A percentile compares a stretch with the other conserved stretches of the same genome.
phyloP scores from a whole-genome alignment of 2,888 invertebrate species.

The Hemithea aestivaria region DNA sequence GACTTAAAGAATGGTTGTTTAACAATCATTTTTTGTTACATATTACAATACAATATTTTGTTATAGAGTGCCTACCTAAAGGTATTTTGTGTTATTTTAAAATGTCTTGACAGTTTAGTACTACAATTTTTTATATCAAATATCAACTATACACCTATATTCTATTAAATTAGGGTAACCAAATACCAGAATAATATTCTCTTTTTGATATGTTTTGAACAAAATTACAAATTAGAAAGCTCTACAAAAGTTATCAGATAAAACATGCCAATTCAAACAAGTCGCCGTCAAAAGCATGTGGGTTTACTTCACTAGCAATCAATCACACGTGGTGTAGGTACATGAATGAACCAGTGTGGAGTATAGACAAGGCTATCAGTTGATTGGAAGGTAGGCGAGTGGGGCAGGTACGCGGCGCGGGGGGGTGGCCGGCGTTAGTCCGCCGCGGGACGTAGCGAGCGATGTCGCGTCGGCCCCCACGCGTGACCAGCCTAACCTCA shows the following conservation, averaged over 20 bases:
- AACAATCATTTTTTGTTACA: too few species aligned
- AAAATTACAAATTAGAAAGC: too few species aligned
- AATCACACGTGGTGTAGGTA: constrained; percentile 48
- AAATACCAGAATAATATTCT: too few species aligned
- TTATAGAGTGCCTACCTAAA: too few species aligned
- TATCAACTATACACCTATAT: too few species aligned
- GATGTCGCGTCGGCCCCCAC: constrained; percentile 70
- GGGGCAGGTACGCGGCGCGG: constrained; percentile 29
- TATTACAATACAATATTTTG: too few species aligned
- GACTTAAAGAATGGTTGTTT: too few species aligned
- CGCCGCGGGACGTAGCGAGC: constrained; percentile 54
- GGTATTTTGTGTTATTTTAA: too few species aligned
- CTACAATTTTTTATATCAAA: too few species aligned
- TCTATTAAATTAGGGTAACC: too few species aligned
- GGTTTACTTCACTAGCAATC: constrained; percentile 29
- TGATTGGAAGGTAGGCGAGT: constrained; percentile 49
- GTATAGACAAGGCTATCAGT: constrained; percentile 53
- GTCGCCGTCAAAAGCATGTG: constrained; percentile 12
- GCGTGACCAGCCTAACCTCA: constrained; percentile 58
- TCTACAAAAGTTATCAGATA: constrained; percentile 9
- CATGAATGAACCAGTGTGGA: constrained; percentile 46
- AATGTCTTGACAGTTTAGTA: too few species aligned
- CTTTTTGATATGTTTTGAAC: too few species aligned
- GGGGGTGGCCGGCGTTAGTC: constrained; percentile 58
- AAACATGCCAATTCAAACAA: constrained; percentile 3